Conservation (phyloP, 2,113 vertebrate genomes). For the Mobula birostris region DNA sequence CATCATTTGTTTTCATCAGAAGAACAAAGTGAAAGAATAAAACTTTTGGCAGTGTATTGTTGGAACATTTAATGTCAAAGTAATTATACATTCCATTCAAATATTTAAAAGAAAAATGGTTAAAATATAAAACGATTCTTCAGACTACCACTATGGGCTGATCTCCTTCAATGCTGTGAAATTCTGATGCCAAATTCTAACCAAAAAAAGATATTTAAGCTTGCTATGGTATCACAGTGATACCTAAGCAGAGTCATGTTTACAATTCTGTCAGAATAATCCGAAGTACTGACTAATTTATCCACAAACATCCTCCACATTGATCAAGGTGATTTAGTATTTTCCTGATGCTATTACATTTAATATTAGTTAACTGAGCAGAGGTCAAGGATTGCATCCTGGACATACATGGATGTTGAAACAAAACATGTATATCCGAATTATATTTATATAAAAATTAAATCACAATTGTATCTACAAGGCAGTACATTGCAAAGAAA, state of each 20-base stretch:
- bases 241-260: not conserved
- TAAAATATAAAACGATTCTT: not conserved
- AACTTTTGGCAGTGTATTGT: not conserved
- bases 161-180: not conserved
- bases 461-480: not conserved
- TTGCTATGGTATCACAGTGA: not conserved
- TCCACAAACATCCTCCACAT: not conserved
- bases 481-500: not conserved
- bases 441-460: not conserved
- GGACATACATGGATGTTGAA: not conserved
- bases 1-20: not conserved
- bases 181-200: not conserved
- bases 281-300: not conserved
- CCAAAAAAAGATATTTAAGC: too few relatives aligned
- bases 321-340: not conserved
- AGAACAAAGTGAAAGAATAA: not conserved
- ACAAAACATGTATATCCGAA: not conserved
- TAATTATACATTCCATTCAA: not conserved
- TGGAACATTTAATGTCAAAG: not conserved
- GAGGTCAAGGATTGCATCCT: not conserved
- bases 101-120: not conserved
- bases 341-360: not conserved
- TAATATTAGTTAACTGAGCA: not conserved
- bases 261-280: not conserved
- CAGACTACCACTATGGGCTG: not conserved